Evolutionary conservation across 2,113 vertebrate genomes (phyloP), one percentile per base, ranked within the genome.

Genomic region (Myrmophylax atrothorax): DNA sequence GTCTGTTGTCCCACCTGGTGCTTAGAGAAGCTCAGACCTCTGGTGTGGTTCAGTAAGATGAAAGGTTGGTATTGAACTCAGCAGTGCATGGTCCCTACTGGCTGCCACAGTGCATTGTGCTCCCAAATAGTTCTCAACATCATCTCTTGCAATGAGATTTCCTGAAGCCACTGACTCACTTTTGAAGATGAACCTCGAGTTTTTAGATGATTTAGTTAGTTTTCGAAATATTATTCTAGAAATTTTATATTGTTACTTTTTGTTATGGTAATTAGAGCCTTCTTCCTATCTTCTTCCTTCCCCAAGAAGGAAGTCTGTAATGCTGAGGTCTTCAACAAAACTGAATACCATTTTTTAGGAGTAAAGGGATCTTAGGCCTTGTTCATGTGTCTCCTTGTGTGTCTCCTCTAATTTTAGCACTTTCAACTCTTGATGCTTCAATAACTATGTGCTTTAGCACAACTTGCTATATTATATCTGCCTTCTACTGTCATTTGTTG

Each of bases 51-150:
- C 60, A 46, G 72, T 26, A 31, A 62, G 53, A 35, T 47, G 50
- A 40, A 60, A 77, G 55, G 62, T 77, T 2, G 7, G n/a, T 66
- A 24, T 18, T 50, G 46, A 59, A 44, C 33, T 10, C 42, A 40
- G 40, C 0, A 0, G 13, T 9, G n/a, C 0, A 0, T 56, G 53
- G 19, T 83, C 63, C 37, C n/a, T 31, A 2, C n/a, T 35, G 40
- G 47, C 13, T 93, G 59, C 56, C 1, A 1, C 29, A 33, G 22
- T 33, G 60, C 1, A 1, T 58, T 74, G 59, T 7, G 1, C 40
- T 72, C 24, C 8, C 22, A 9, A 31, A 4, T 42, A 46, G 15
- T 52, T 78, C 62, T 26, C 26, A 37, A 14, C 10, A 1, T 72
- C 1, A 1, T 63, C 55, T 93, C 20, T 77, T 69, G 50, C 0